Percentiles rank a stretch among this genome's conserved stretches.
phyloP scores from a whole-genome alignment of 2,888 invertebrate species.

The Geotrupes spiniger region DNA sequence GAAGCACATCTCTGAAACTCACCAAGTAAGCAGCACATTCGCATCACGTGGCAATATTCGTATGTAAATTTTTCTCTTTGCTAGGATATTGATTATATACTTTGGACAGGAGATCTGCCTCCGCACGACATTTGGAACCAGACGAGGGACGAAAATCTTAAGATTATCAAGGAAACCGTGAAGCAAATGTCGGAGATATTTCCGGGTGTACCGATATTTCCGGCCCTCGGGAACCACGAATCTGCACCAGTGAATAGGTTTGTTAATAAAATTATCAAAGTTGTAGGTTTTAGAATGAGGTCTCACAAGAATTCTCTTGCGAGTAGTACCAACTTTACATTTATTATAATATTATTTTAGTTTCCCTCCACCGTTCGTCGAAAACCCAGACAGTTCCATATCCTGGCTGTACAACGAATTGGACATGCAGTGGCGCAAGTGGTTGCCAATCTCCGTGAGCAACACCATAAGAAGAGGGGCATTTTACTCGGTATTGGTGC shows the following conservation, averaged over 20 bases:
- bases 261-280: constrained; percentile 11
- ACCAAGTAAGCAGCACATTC: constrained; percentile 59
- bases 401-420: constrained; percentile 91
- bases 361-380: constrained; percentile 84
- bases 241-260: constrained; percentile 93
- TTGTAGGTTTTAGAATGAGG: no score
- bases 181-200: constrained; percentile 83
- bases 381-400: constrained; percentile 75
- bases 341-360: constrained; percentile 51
- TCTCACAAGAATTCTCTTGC: no score
- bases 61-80: neutral
- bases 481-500: constrained; percentile 87
- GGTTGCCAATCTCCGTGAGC: constrained; percentile 86
- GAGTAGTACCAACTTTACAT: neutral
- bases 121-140: constrained; percentile 96
- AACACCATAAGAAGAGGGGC: constrained; percentile 84
- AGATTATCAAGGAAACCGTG: constrained; percentile 81
- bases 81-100: constrained; percentile 86
- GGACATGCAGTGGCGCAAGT: constrained; percentile 85
- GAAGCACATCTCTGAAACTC: constrained; percentile 81
- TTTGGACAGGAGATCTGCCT: constrained; percentile 96
- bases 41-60: no score
- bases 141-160: constrained; percentile 82
- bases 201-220: constrained; percentile 89
- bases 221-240: constrained; percentile 95